Evolutionary conservation across 2,888 invertebrate species (phyloP).

Genomic region (Magallana nippona): DNA sequence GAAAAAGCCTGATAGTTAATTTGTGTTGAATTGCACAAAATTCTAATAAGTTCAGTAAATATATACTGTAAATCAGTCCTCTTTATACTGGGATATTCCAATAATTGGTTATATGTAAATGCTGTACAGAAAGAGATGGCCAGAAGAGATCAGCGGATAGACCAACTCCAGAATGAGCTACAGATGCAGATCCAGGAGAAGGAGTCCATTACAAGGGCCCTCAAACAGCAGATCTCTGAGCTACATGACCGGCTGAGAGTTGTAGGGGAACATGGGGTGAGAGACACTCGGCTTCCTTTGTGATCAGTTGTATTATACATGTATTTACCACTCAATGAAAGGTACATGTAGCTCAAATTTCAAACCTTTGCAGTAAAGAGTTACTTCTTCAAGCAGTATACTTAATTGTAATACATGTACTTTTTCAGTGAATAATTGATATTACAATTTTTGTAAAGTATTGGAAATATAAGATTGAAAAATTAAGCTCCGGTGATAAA

Average conservation of each 20-base stretch:
- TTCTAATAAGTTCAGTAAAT: no score
- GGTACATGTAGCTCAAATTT: no score
- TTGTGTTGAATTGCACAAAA: no score
- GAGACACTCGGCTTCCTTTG: slow-evolving; percentile 31
- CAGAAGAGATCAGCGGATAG: slow-evolving; percentile 68
- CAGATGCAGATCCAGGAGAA: slow-evolving; percentile 68
- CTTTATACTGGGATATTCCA: neutral
- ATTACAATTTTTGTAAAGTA: no score
- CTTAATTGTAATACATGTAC: no score
- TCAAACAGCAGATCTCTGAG: slow-evolving; percentile 70
- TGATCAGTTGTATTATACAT: neutral
- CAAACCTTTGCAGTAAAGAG: no score
- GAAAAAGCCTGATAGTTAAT: no score
- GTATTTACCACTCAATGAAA: neutral
- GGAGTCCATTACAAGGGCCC: slow-evolving; percentile 62
- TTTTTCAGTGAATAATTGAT: no score
- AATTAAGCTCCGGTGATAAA: neutral
- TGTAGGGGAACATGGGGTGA: slow-evolving; percentile 74
- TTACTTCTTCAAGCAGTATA: no score
- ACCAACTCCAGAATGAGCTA: slow-evolving; percentile 69
- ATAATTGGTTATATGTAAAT: neutral
- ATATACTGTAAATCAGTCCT: no score
- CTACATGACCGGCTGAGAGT: slow-evolving; percentile 67
- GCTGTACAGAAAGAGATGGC: slow-evolving; percentile 68
- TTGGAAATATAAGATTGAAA: no score